Conservation (phyloP, 53 echinoderm and acorn worm species). For the Crossaster papposus region DNA sequence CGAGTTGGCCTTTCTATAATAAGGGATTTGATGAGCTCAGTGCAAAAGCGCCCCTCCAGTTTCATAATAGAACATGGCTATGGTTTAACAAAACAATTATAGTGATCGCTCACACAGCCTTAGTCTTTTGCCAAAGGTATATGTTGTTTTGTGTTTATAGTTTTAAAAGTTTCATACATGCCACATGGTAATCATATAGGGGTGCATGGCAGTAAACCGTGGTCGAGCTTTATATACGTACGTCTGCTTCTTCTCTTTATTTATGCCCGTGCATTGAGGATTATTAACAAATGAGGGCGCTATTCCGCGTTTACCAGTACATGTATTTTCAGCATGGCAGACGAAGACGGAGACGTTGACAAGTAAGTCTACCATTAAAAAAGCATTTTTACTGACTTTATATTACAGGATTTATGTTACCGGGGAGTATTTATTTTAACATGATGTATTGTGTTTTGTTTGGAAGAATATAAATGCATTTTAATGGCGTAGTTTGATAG, state of each 20-base stretch:
- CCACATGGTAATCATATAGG: no score
- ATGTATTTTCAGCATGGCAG: slow-evolving; percentile 61
- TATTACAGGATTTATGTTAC: background rate
- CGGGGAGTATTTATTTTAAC: background rate
- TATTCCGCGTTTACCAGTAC: background rate
- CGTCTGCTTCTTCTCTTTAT: no score
- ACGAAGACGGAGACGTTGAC: slow-evolving; percentile 57
- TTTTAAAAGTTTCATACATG: no score
- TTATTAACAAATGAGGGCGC: slow-evolving; percentile 28
- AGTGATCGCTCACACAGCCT: no score
- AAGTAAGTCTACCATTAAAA: slow-evolving; percentile 44
- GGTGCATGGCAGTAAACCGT: no score
- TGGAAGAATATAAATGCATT: background rate
- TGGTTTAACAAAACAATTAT: no score
- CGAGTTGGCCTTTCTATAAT: background rate
- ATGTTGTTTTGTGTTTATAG: no score
- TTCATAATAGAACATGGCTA: no score
- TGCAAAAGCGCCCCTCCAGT: background rate
- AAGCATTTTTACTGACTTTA: background rate
- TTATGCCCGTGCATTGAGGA: no score
- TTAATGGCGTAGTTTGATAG: no score
- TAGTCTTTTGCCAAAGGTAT: no score
- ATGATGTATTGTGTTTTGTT: background rate
- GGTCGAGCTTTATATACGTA: no score
- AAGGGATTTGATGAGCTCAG: background rate